These are phyloP conservation scores for Thomomys bottae DNA, from an alignment of 2,113 vertebrate genomes.

Conservation along the genomic window DNA sequence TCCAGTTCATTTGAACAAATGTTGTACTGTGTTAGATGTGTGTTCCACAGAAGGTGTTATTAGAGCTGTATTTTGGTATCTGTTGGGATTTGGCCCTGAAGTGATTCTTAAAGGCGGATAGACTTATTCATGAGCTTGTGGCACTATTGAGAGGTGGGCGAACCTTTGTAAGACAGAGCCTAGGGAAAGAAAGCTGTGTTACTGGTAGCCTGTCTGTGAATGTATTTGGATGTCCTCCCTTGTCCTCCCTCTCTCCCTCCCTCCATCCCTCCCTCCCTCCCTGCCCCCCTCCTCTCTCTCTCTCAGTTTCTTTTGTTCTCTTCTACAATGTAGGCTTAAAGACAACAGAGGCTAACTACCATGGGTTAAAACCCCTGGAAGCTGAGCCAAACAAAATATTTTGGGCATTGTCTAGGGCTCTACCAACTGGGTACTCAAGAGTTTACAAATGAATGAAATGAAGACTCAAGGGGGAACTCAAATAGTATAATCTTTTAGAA, in stretches of 20 bases:
- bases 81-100: not conserved
- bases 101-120: not conserved
- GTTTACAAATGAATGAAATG: no score
- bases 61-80: not conserved
- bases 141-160: not conserved
- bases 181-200: not conserved
- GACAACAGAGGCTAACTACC: not conserved
- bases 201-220: not conserved
- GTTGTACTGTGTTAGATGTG: not conserved
- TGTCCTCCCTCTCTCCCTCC: rapidly evolving
- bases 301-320: not conserved
- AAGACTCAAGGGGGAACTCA: no score
- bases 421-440: no score
- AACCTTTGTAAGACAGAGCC: not conserved
- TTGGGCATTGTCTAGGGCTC: no score
- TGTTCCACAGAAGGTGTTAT: not conserved
- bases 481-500: no score
- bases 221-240: not conserved
- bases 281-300: not conserved
- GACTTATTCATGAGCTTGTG: not conserved
- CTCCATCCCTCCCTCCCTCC: not conserved
- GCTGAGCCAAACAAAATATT: not conserved
- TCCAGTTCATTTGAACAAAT: not conserved
- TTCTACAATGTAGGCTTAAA: not conserved
- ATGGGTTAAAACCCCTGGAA: not conserved